Evolutionary conservation across 2,113 vertebrate genomes (phyloP).

Genomic region (Polyodon spathula): DNA sequence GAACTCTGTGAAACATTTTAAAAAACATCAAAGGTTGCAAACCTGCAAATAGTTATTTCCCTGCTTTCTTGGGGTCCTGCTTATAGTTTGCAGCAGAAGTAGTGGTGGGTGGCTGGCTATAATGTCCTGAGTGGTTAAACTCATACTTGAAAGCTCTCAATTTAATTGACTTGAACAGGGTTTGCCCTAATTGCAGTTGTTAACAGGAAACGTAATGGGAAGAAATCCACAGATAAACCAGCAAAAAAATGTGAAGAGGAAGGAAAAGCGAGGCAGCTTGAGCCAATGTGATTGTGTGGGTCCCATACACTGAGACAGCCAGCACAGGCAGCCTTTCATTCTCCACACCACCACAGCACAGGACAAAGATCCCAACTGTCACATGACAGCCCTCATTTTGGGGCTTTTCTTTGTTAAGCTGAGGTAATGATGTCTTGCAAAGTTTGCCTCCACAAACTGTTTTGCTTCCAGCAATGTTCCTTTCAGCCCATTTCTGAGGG

Average conservation of each 20-base stretch:
- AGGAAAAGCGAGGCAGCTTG: constrained; percentile 23
- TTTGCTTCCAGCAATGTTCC: constrained; percentile 28
- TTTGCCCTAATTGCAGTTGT: constrained; percentile 12
- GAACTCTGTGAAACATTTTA: no score
- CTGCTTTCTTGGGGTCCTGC: neutral
- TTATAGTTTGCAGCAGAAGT: neutral
- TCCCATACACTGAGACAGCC: constrained; percentile 22
- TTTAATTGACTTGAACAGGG: neutral
- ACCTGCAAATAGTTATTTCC: no score
- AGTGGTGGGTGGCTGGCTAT: neutral
- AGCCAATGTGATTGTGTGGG: neutral
- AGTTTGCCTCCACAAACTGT: neutral
- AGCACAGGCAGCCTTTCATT: constrained; percentile 41
- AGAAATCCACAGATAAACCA: constrained; percentile 18
- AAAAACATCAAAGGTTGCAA: no score
- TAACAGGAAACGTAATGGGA: constrained; percentile 8
- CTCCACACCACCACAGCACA: constrained; percentile 42
- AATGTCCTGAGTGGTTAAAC: constrained; percentile 7
- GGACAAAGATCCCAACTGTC: constrained; percentile 50
- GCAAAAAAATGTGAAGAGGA: constrained; percentile 4
- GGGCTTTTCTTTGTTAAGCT: constrained; percentile 43
- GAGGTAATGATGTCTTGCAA: constrained; percentile 14
- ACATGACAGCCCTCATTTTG: constrained; percentile 38
- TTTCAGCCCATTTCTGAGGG: constrained; percentile 32
- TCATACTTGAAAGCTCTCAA: constrained; percentile 1